phyloP scores from a whole-genome alignment of 2,113 vertebrate genomes.

The Rhabdomys dilectus region DNA sequence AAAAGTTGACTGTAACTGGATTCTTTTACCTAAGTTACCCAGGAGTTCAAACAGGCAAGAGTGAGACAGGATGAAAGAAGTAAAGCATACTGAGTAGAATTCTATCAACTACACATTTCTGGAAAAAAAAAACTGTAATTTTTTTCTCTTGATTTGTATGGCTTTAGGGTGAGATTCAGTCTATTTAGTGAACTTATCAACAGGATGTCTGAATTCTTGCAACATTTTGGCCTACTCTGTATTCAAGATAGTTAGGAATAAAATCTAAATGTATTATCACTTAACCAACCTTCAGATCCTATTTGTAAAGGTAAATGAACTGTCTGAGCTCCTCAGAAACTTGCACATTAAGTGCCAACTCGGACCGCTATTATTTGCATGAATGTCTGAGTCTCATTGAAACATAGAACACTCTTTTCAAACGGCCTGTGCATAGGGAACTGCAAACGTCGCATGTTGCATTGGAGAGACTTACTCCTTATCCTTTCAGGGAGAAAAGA shows the following conservation, averaged over 20 bases:
- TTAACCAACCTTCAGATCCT: conserved; percentile 35
- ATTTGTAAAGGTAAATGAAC: conserved; percentile 63
- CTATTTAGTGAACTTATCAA: conserved; percentile 63
- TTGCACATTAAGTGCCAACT: conserved; percentile 6
- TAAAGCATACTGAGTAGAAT: conserved; percentile 60
- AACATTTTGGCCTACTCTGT: conserved; percentile 63
- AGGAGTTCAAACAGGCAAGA: conserved; percentile 59
- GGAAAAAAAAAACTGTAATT: not conserved
- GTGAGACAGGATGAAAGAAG: conserved; percentile 51
- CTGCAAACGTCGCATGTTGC: conserved; percentile 24
- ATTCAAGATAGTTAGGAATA: conserved; percentile 36
- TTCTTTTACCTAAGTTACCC: conserved; percentile 73
- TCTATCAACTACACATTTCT: conserved; percentile 73
- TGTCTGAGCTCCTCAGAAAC: conserved; percentile 36
- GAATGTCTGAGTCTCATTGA: conserved; percentile 32
- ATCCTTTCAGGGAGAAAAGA: conserved; percentile 44
- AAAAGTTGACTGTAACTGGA: conserved; percentile 73
- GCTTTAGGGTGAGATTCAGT: conserved; percentile 63
- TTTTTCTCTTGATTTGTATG: conserved; percentile 55
- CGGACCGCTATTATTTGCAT: conserved; percentile 38
- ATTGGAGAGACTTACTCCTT: not conserved
- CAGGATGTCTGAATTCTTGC: conserved; percentile 38
- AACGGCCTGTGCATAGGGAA: conserved; percentile 46
- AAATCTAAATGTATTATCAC: conserved; percentile 60
- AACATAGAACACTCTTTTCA: conserved; percentile 60